Evolutionary conservation across 2,113 vertebrate species (phyloP).

Genomic region (Mola mola): DNA sequence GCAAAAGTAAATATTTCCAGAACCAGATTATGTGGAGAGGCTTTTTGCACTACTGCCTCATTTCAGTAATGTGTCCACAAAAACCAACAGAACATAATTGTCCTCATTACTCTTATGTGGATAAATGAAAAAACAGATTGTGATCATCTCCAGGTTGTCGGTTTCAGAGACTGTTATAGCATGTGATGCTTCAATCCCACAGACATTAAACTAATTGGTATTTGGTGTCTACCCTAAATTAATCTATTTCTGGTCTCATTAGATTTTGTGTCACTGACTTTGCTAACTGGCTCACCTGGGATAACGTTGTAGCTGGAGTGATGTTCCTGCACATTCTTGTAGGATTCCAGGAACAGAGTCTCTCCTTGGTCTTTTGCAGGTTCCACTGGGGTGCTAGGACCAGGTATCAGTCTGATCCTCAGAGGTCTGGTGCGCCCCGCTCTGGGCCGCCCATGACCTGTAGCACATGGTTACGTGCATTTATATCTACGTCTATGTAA

Average conservation of each 20-base stretch:
- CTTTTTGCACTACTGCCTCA: neutral
- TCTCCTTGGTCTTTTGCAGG: slow-evolving; percentile 16
- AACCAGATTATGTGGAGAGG: neutral
- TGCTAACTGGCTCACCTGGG: slow-evolving; percentile 88
- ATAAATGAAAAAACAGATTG: too few species aligned
- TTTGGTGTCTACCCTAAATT: too few species aligned
- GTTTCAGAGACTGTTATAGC: too few species aligned
- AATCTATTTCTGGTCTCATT: neutral
- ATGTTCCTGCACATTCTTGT: slow-evolving; percentile 75
- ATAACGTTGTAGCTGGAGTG: slow-evolving; percentile 86
- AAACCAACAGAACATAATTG: neutral
- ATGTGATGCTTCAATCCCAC: too few species aligned
- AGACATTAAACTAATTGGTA: too few species aligned
- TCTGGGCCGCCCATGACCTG: slow-evolving; percentile 41
- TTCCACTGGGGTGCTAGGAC: slow-evolving; percentile 18
- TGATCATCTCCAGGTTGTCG: too few species aligned
- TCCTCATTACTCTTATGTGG: too few species aligned
- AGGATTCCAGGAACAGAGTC: slow-evolving; percentile 78
- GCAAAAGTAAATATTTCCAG: too few species aligned
- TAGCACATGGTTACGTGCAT: slow-evolving; percentile 16
- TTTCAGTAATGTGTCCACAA: neutral
- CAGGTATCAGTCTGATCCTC: slow-evolving; percentile 54
- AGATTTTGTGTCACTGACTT: neutral
- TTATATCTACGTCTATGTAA: neutral
- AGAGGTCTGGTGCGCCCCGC: slow-evolving; percentile 34